Evolutionary conservation across 2,113 vertebrate genomes (phyloP).

Genomic region (Gallinago undulata): DNA sequence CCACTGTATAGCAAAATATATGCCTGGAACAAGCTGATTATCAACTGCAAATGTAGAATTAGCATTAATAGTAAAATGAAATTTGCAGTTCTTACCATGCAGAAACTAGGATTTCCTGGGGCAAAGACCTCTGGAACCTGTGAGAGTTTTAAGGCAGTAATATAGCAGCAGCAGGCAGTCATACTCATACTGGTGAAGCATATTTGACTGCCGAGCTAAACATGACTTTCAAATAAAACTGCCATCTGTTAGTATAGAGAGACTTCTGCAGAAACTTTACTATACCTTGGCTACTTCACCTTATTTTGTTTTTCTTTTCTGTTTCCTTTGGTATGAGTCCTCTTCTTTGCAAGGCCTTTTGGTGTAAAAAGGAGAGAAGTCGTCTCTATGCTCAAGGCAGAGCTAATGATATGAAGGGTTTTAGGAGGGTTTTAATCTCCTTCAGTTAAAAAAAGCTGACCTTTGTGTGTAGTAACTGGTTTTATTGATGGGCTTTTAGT

Average conservation of each 20-base stretch:
- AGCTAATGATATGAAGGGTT: background rate
- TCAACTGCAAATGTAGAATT: background rate
- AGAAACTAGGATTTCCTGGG: background rate
- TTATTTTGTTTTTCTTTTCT: background rate
- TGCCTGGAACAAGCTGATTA: background rate
- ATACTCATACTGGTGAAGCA: background rate
- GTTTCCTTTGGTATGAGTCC: background rate
- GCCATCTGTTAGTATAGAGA: background rate
- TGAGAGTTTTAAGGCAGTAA: background rate
- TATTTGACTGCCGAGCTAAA: background rate
- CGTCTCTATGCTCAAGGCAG: background rate
- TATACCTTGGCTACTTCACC: background rate
- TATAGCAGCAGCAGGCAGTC: background rate
- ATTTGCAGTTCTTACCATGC: background rate
- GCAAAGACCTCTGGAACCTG: background rate
- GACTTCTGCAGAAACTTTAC: background rate
- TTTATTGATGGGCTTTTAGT: background rate
- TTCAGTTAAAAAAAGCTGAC: background rate
- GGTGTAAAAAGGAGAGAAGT: background rate
- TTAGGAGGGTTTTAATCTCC: background rate
- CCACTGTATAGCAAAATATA: background rate
- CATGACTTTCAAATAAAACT: background rate
- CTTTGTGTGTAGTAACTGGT: background rate
- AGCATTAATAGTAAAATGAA: background rate
- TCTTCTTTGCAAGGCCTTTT: background rate